These are phyloP conservation scores for Thecocarcelia acutangulata DNA, from an alignment of 2,888 invertebrate genomes.

Conservation along the genomic window DNA sequence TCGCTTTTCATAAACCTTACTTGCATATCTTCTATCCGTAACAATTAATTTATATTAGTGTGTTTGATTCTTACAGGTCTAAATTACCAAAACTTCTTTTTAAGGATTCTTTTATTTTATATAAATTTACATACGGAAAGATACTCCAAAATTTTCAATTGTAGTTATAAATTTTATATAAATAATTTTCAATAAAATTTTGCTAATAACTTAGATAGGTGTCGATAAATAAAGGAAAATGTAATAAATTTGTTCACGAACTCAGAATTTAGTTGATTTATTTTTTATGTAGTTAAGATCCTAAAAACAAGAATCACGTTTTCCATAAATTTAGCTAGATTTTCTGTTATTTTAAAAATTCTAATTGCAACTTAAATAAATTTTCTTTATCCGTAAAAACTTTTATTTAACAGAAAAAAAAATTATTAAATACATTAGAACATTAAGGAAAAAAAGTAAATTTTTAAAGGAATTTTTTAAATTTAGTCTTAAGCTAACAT, in stretches of 20 bases:
- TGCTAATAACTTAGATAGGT: constrained; percentile 25
- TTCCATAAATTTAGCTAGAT: constrained; percentile 51
- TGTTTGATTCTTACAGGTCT: constrained; percentile 66
- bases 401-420: no score
- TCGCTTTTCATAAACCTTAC: neutral
- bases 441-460: no score
- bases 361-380: neutral
- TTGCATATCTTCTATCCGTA: no score
- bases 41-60: constrained; percentile 22
- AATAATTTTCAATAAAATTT: neutral
- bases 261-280: neutral
- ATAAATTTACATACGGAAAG: neutral
- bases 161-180: constrained; percentile 39
- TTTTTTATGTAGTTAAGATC: constrained; percentile 17
- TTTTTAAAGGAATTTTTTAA: no score
- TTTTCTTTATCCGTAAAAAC: no score
- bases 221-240: constrained; percentile 8
- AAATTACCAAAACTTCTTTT: constrained; percentile 40
- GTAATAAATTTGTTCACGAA: neutral
- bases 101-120: constrained; percentile 54
- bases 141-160: neutral
- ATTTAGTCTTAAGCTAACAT: no score
- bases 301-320: constrained; percentile 56
- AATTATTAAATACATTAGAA: no score
- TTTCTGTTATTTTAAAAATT: neutral